Percentiles rank a stretch among this genome's conserved stretches.
Evolutionary conservation across 2,113 vertebrate species (phyloP).

Genomic region (Erpornis zantholeuca): DNA sequence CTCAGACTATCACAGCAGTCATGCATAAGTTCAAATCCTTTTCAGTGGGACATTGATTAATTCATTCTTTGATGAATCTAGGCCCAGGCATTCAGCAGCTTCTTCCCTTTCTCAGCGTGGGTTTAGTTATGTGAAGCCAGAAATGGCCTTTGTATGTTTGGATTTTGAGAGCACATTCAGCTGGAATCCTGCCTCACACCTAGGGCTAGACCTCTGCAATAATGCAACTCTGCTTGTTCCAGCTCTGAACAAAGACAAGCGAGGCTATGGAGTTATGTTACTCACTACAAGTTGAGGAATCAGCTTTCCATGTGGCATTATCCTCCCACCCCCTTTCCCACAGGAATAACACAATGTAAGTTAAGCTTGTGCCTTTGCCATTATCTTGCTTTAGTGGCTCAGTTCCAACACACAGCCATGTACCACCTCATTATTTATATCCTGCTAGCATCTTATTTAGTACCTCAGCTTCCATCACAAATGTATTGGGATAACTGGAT

Average conservation of each 20-base stretch:
- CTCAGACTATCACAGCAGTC: conserved; percentile 28
- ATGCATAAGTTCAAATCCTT: conserved; percentile 33
- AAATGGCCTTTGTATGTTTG: neutral
- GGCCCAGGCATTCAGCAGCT: neutral
- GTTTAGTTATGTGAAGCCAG: conserved; percentile 31
- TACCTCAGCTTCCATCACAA: conserved; percentile 12
- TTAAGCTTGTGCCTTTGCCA: conserved; percentile 19
- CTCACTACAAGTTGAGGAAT: conserved; percentile 17
- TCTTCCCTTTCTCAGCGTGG: conserved; percentile 43
- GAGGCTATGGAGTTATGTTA: neutral
- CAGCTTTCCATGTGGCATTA: conserved; percentile 22
- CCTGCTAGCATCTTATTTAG: conserved; percentile 29
- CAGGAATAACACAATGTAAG: neutral
- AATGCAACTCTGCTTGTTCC: conserved; percentile 20
- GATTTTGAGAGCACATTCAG: conserved; percentile 17
- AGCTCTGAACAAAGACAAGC: conserved; percentile 21
- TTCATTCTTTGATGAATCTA: conserved; percentile 25
- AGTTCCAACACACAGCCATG: neutral
- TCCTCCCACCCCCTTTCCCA: conserved; percentile 5
- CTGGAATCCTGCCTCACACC: neutral
- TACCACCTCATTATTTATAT: conserved; percentile 44
- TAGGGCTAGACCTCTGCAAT: conserved; percentile 18
- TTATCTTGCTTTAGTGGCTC: conserved; percentile 32
- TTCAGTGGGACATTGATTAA: conserved; percentile 43
- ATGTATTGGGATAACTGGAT: neutral